Percentiles rank a stretch among this genome's conserved stretches.
These are phyloP conservation scores for Globicephala melas DNA, from an alignment of 2,113 vertebrate species.

Conservation along the genomic window DNA sequence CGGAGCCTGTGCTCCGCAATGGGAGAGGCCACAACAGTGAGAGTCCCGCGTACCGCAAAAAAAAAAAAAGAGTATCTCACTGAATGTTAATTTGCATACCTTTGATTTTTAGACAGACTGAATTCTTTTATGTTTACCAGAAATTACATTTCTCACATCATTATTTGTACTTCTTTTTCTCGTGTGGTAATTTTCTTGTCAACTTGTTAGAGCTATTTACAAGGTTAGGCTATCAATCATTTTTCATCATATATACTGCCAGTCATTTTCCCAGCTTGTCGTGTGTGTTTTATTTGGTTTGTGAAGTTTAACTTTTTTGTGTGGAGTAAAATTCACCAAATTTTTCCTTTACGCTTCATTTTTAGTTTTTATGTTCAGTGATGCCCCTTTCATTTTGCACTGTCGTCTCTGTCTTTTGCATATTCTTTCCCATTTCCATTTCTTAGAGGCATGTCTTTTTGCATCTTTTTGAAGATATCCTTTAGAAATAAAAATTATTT, in stretches of 20 bases:
- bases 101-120: slow-evolving; percentile 26
- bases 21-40: too few species aligned
- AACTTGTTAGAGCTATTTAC: background rate
- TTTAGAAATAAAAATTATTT: slow-evolving; percentile 54
- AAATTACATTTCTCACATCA: background rate
- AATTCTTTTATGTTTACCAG: slow-evolving; percentile 19
- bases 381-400: background rate
- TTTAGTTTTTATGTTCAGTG: slow-evolving; percentile 41
- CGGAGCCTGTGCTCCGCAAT: too few species aligned
- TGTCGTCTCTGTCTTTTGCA: slow-evolving; percentile 2
- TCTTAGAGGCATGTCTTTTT: slow-evolving; percentile 2
- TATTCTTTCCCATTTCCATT: slow-evolving; percentile 18
- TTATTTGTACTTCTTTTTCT: background rate
- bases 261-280: background rate
- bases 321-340: background rate
- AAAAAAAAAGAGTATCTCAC: background rate
- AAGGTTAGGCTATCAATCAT: background rate
- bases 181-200: background rate
- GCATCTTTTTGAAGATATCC: slow-evolving; percentile 21
- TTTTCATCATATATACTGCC: background rate
- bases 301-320: background rate
- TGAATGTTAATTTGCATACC: background rate
- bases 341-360: background rate
- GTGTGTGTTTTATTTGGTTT: background rate
- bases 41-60: too few species aligned